Percentiles rank a stretch among this genome's conserved stretches.
These are phyloP conservation scores for Parascotia fuliginaria DNA, from an alignment of 2,888 invertebrate species.

Conservation along the genomic window DNA sequence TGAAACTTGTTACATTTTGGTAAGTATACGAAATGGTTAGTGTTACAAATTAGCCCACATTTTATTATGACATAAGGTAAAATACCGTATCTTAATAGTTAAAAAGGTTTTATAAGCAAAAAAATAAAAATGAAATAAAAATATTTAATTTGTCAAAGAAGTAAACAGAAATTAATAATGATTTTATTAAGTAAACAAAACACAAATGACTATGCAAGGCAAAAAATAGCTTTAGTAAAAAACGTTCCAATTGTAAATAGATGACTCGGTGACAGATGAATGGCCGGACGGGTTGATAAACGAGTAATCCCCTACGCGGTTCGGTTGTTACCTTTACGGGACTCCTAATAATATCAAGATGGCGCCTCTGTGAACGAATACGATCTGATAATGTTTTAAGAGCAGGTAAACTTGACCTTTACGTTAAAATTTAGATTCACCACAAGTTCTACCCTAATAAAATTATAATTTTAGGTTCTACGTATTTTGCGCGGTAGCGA, in stretches of 20 bases:
- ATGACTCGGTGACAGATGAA: conserved; percentile 47
- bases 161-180: neutral
- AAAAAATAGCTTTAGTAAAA: conserved; percentile 20
- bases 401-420: conserved; percentile 61
- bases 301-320: conserved; percentile 38
- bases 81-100: too few species aligned
- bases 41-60: neutral
- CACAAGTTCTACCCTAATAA: conserved; percentile 50
- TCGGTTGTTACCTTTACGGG: conserved; percentile 42
- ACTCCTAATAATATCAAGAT: conserved; percentile 51
- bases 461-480: conserved; percentile 47
- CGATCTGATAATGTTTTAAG: conserved; percentile 60
- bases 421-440: conserved; percentile 49
- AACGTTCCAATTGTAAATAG: conserved; percentile 39
- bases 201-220: conserved; percentile 14
- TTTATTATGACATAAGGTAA: too few species aligned
- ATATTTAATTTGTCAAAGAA: neutral
- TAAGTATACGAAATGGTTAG: neutral
- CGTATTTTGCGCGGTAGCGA: conserved; percentile 42
- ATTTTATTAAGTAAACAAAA: conserved; percentile 7
- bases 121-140: neutral
- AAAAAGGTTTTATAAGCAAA: too few species aligned
- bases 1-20: neutral
- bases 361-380: conserved; percentile 61
- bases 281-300: conserved; percentile 46